phyloP scores from a whole-genome alignment of 2,113 vertebrate species.

The Dicrurus megarhynchus region DNA sequence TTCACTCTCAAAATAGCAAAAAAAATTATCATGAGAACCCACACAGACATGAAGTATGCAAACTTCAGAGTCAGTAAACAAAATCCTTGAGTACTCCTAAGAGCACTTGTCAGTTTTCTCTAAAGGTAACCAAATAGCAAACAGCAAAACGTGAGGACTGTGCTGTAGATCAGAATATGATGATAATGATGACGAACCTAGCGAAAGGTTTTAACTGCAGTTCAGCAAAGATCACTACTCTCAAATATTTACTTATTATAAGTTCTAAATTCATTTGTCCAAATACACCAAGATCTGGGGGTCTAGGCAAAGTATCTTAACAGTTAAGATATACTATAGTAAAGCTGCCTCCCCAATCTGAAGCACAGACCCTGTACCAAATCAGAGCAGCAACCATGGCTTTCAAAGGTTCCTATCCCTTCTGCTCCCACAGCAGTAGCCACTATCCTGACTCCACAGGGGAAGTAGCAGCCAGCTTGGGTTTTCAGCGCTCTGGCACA shows the following conservation, averaged over 20 bases:
- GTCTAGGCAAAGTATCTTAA: neutral
- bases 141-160: neutral
- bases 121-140: neutral
- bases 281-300: neutral
- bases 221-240: neutral
- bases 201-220: neutral
- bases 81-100: neutral
- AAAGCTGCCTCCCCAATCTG: neutral
- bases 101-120: neutral
- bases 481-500: neutral
- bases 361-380: neutral
- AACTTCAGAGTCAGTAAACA: neutral
- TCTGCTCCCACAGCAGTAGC: neutral
- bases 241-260: neutral
- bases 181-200: fast-evolving
- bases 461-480: neutral
- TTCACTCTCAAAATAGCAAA: neutral
- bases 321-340: neutral
- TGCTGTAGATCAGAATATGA: neutral
- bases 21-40: neutral
- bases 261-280: neutral
- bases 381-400: neutral
- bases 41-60: neutral
- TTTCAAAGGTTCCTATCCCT: neutral
- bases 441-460: neutral